Evolutionary conservation across 2,797 vertebrate species (phyloP).

Genomic region (Crypturellus tataupa): DNA sequence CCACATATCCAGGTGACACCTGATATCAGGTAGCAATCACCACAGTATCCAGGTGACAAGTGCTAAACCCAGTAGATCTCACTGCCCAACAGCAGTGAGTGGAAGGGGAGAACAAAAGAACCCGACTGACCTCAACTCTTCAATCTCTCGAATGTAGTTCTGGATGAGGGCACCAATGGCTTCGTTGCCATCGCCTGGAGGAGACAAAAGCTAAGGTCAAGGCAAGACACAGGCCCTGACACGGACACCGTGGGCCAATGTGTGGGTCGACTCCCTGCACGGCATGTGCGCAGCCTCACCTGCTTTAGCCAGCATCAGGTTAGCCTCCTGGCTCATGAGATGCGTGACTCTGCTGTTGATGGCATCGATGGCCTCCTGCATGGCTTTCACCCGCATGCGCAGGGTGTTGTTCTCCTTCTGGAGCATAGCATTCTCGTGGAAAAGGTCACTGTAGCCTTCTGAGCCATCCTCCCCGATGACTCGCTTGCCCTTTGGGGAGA

Average conservation of each 20-base stretch:
- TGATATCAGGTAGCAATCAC: too few relatives aligned
- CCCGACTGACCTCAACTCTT: constrained; percentile 89
- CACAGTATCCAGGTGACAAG: too few relatives aligned
- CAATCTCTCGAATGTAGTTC: constrained; percentile 96
- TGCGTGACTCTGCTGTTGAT: constrained; percentile 94
- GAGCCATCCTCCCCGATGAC: constrained; percentile 90
- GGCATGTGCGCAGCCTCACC: constrained; percentile 72
- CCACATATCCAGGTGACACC: too few relatives aligned
- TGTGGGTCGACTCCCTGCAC: accelerated
- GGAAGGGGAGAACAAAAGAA: not conserved
- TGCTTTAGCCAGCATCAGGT: constrained; percentile 90
- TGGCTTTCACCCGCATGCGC: constrained; percentile 93
- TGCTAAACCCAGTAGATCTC: accelerated
- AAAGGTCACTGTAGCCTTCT: constrained; percentile 92
- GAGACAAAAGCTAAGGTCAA: not conserved
- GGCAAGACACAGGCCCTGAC: accelerated
- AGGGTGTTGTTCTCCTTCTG: constrained; percentile 91
- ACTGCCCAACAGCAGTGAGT: accelerated
- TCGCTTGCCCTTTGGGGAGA: constrained; percentile 89
- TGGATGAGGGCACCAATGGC: constrained; percentile 93
- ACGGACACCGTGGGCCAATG: accelerated
- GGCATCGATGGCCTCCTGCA: constrained; percentile 97
- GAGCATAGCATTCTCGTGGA: constrained; percentile 93
- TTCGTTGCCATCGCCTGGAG: constrained; percentile 90
- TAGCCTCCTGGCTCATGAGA: constrained; percentile 93